A percentile compares a stretch with the other conserved stretches of the same genome.
Conservation (phyloP, 2,888 invertebrate species). For the Athalia circularis region DNA sequence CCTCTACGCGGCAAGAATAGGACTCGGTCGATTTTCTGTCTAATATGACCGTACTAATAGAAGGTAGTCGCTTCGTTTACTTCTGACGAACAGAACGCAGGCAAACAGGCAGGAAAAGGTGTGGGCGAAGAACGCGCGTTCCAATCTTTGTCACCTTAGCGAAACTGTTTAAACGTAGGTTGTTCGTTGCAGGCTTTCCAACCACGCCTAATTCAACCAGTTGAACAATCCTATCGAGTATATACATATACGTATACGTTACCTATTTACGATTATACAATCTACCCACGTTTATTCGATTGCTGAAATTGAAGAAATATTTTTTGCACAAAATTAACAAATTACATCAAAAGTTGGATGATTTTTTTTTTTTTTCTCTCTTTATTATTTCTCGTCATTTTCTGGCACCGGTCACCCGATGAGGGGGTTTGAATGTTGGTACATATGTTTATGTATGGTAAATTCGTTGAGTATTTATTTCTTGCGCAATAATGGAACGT, state of each 20-base stretch:
- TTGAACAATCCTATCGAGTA: slow-evolving; percentile 15
- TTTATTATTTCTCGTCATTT: no score
- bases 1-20: no score
- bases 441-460: not conserved
- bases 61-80: slow-evolving; percentile 2
- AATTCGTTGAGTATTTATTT: not conserved
- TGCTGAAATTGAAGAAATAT: no score
- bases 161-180: slow-evolving; percentile 37
- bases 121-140: slow-evolving; percentile 61
- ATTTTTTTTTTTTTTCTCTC: no score
- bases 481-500: not conserved
- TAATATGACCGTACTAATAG: no score
- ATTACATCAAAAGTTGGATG: no score
- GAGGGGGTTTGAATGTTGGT: no score
- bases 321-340: no score
- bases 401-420: no score
- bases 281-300: not conserved
- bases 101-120: slow-evolving; percentile 52
- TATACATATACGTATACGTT: no score
- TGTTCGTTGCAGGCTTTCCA: not conserved
- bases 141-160: slow-evolving; percentile 49
- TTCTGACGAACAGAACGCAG: not conserved
- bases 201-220: slow-evolving; percentile 36
- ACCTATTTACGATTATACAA: no score
- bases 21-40: no score